Conservation (phyloP, 2,797 vertebrate genomes). For the Sebastolobus altivelis region DNA sequence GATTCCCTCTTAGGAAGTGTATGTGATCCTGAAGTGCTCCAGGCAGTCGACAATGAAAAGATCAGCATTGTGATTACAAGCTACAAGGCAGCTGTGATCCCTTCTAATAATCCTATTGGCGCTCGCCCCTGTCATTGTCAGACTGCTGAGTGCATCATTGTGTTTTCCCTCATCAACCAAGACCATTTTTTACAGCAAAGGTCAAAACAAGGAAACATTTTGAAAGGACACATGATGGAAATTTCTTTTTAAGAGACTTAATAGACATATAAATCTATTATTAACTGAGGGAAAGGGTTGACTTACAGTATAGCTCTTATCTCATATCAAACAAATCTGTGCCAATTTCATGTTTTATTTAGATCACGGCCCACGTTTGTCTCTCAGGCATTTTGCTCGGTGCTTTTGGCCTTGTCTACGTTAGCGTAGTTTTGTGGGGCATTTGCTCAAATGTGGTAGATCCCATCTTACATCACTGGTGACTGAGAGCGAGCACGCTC, state of each 20-base stretch:
- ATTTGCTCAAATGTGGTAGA: conserved; percentile 65
- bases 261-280: background rate
- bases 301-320: background rate
- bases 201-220: conserved; percentile 4
- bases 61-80: conserved; percentile 75
- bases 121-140: conserved; percentile 56
- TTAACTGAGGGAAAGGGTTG: background rate
- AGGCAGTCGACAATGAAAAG: conserved; percentile 70
- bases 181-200: conserved; percentile 8
- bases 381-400: conserved; percentile 1
- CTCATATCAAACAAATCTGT: conserved; percentile 13
- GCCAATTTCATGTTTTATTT: conserved; percentile 38
- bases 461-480: conserved; percentile 66
- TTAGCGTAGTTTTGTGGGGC: conserved; percentile 52
- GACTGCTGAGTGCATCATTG: conserved; percentile 28
- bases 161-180: conserved; percentile 17
- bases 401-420: conserved; percentile 43
- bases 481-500: conserved; percentile 51
- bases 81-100: conserved; percentile 56
- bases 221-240: background rate
- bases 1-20: conserved; percentile 67
- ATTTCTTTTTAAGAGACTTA: background rate
- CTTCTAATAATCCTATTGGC: conserved; percentile 53
- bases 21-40: conserved; percentile 61
- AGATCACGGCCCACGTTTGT: conserved; percentile 34